phyloP scores from a whole-genome alignment of 35 echinoderm and acorn worm species.

The Heliocidaris tuberculata region DNA sequence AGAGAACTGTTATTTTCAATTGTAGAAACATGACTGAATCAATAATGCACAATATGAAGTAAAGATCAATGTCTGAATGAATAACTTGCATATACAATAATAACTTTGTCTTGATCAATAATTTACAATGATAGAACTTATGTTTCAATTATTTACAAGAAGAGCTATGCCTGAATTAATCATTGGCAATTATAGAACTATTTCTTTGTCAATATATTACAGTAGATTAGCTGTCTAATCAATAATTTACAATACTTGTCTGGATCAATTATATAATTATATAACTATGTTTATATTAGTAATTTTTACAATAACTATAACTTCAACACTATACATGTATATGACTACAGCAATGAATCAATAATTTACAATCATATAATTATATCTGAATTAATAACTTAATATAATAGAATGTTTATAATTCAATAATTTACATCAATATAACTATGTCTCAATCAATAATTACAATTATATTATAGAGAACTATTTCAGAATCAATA shows the following conservation, averaged over 20 bases:
- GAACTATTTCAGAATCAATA: background rate
- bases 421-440: background rate
- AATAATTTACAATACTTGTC: background rate
- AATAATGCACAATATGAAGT: too few species aligned
- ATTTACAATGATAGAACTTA: too few species aligned
- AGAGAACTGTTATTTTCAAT: too few species aligned
- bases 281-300: background rate
- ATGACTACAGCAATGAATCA: background rate
- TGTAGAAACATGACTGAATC: too few species aligned
- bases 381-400: background rate
- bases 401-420: background rate
- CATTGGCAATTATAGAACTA: too few species aligned
- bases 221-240: background rate
- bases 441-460: background rate
- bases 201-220: too few species aligned
- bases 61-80: too few species aligned
- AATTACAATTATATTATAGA: background rate
- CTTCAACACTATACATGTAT: too few species aligned
- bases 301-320: background rate
- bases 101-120: too few species aligned
- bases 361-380: background rate
- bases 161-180: too few species aligned
- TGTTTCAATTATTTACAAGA: too few species aligned
- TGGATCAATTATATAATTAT: background rate
- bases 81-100: too few species aligned